Evolutionary conservation across 2,797 vertebrate species (phyloP), one percentile per base, ranked within the genome.

Genomic region (Microctenopoma lineatum): DNA sequence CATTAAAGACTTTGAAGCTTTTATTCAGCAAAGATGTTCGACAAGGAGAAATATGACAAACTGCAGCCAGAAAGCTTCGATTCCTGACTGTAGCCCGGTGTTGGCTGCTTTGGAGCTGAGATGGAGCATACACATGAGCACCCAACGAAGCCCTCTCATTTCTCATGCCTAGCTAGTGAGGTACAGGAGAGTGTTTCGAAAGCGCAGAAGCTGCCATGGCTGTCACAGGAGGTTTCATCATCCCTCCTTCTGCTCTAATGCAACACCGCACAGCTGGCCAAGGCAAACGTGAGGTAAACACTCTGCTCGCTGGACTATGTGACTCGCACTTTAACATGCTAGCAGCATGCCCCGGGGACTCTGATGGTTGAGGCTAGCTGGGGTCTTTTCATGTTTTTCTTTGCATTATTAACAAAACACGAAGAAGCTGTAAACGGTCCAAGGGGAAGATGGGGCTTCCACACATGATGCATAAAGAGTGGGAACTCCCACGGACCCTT

Each of bases 341-440:
- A 39, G 52, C 72, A 63, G 59, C 58, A 15, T 14, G 4, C 70
- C 52, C 62, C 7, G 16, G 77, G 75, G 70, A 69, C 44, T 55
- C 57, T 61, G 42, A 80, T 66, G 76, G 64, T 67, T 27, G 27
- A 53, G 42, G 25, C 42, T 42, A 58, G 55, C 66, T 60, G 38
- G 57, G 70, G 53, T 68, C 47, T 63, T 67, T 75, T 75, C 52
- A 27, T 66, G 42, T 64, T 70, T 63, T 60, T 61, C 67, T 70
- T 67, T 82, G 1, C 77, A 83, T 86, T 85, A 84, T 87, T 87
- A 76, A 85, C 15, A 27, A 79, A 85, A 79, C 59, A 45, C 38
- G 63, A 18, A 69, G 64, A 77, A 45, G 44, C 60, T 74, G 58
- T 70, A 70, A 73, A 75, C 5, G 25, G 27, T 63, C 61, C 54